Conservation (phyloP, 2,888 invertebrate genomes). For the Lithophane ornitopus region DNA sequence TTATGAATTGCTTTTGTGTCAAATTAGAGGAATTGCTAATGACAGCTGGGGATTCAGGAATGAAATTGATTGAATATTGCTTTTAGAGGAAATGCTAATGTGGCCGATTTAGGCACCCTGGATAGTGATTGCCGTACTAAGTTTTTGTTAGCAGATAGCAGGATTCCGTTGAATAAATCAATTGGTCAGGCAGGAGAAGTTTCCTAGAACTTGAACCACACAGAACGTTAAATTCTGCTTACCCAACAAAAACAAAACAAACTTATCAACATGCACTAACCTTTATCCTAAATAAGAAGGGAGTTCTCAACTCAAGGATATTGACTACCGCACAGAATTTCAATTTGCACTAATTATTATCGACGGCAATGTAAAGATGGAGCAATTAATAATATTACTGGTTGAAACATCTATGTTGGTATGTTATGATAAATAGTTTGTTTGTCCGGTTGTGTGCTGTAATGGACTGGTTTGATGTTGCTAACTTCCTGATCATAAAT, state of each 20-base stretch:
- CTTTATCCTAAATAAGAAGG: constrained; percentile 59
- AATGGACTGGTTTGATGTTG: not conserved
- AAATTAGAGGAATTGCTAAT: no score
- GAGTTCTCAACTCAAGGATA: constrained; percentile 67
- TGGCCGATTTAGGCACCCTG: no score
- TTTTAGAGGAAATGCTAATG: no score
- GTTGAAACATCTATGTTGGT: constrained; percentile 10
- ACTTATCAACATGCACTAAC: constrained; percentile 10
- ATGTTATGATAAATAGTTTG: constrained; percentile 10
- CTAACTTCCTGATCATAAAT: no score
- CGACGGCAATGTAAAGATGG: constrained; percentile 34
- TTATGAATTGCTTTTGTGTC: no score
- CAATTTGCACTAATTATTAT: constrained; percentile 66
- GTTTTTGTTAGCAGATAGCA: not conserved
- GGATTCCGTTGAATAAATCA: not conserved
- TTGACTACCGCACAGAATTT: constrained; percentile 54
- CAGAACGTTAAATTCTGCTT: not conserved
- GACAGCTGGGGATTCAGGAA: no score
- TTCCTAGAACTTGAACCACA: not conserved
- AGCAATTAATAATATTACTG: constrained; percentile 49
- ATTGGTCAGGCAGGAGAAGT: not conserved
- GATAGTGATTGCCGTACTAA: not conserved
- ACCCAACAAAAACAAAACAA: not conserved
- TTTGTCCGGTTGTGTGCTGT: constrained; percentile 1
- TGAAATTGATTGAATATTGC: no score